Conservation (phyloP, 1,140 invertebrate species). For the Pogonognathellus flavescens region DNA sequence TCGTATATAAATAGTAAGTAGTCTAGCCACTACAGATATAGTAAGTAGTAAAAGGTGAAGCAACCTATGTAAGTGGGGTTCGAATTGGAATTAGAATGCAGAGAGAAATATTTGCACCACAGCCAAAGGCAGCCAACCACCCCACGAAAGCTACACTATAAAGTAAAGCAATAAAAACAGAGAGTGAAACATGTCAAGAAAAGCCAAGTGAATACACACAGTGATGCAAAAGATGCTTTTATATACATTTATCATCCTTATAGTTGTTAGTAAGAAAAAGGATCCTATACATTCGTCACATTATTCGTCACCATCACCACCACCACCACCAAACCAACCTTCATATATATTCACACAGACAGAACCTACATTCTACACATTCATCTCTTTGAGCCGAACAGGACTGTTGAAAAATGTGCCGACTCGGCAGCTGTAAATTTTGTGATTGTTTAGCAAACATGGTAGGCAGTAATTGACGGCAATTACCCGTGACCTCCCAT, state of each 20-base stretch:
- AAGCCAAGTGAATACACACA: not conserved
- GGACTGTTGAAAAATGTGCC: constrained; percentile 27
- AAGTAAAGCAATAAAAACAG: too few species aligned
- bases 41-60: too few species aligned
- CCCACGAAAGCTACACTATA: too few species aligned
- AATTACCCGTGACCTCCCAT: constrained; percentile 60
- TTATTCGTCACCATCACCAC: constrained; percentile 15
- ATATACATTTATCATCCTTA: not conserved
- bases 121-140: too few species aligned
- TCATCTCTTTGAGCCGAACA: not conserved
- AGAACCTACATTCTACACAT: constrained; percentile 2
- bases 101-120: too few species aligned
- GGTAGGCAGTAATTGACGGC: constrained; percentile 52
- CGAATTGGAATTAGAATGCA: too few species aligned
- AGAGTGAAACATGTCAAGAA: constrained; percentile 19
- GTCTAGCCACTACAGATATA: too few species aligned
- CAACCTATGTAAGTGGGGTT: too few species aligned
- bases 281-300: not conserved
- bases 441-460: constrained; percentile 58
- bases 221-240: not conserved
- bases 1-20: too few species aligned
- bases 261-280: constrained; percentile 7
- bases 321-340: not conserved
- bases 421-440: constrained; percentile 55
- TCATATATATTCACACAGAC: too few species aligned